Percentiles rank a stretch among this genome's conserved stretches.
Conservation (phyloP, 1,140 invertebrate species). For the Nilaparvata lugens region DNA sequence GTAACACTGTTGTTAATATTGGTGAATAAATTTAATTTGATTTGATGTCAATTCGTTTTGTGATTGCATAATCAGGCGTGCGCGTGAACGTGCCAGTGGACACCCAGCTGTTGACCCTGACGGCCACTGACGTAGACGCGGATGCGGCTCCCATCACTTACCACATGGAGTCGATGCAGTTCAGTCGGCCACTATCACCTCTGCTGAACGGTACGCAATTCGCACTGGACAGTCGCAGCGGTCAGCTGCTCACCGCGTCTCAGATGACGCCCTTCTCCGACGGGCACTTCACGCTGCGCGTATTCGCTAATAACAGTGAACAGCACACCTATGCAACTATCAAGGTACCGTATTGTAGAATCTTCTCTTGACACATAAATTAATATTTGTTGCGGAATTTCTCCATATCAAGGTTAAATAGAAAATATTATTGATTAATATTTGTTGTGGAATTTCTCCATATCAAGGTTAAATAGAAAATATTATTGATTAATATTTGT, state of each 20-base stretch:
- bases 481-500: no score
- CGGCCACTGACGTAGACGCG: slow-evolving; percentile 56
- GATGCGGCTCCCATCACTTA: slow-evolving; percentile 54
- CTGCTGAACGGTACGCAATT: slow-evolving; percentile 33
- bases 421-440: no score
- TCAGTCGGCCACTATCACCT: slow-evolving; percentile 39
- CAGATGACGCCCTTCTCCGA: slow-evolving; percentile 60
- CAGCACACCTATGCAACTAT: slow-evolving; percentile 44
- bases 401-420: no score
- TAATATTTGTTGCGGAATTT: no score
- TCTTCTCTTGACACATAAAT: no score
- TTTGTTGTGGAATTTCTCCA: no score
- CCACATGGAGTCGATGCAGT: slow-evolving; percentile 50
- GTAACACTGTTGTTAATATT: not conserved
- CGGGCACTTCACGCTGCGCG: slow-evolving; percentile 54
- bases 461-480: no score
- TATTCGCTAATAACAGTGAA: slow-evolving; percentile 52
- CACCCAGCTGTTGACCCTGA: slow-evolving; percentile 53
- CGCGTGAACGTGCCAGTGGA: slow-evolving; percentile 65
- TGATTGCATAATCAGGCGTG: slow-evolving; percentile 40
- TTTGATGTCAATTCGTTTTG: not conserved
- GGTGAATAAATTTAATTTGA: not conserved
- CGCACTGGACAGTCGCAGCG: slow-evolving; percentile 50
- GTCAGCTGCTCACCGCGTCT: slow-evolving; percentile 56
- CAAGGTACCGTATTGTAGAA: no score